Base-by-base conservation (phyloP, 2,888 invertebrate species). In the Scaptomyza flava region DNA sequence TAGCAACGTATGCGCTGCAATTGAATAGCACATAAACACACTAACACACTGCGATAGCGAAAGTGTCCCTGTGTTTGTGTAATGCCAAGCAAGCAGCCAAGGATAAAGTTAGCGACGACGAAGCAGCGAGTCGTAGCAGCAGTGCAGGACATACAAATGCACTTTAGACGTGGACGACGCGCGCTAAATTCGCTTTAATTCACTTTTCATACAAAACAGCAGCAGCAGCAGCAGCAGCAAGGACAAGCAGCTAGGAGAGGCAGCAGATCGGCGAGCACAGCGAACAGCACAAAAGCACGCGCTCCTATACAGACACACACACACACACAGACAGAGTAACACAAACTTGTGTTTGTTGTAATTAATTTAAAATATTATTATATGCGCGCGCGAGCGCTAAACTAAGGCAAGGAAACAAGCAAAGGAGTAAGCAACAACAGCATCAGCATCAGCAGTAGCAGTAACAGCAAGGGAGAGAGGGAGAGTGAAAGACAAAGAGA, bases 321-420 rank as follows among this genome's bases (percentile, higher is more conserved):
- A 65, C 46, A 12, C 36, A 54, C 46, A 42, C 41, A 63, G 31
- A 51, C 33, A 50, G 36, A 34, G 36, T 34, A 65, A 63, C 64
- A 57, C 50, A 46, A 59, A 54, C 68, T 52, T 70, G 72, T 88
- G 85, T 88, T 86, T 87, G 83, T 89, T 89, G 89, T 87, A 89
- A 89, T 89, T 89, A 89, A 89, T 89, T 89, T 89, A 89, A 89
- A 89, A 89, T 89, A 89, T 89, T 89, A 89, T 89, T 82, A 87
- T 78, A 81, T 77, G 84, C 84, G 79, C 79, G 84, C 87, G 75
- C 87, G 84, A 86, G 72, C 81, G 71, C 87, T 73, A 84, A 87
- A 82, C 84, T 81, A 77, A 81, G 69, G 79, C 68, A 66, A 79
- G 60, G 52, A 73, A 71, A 69, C 64, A 65, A 71, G 69, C 63